A percentile compares a stretch with the other conserved stretches of the same genome.
Evolutionary conservation across 2,888 invertebrate species (phyloP).

Genomic region (Nephrotoma guestfalica): DNA sequence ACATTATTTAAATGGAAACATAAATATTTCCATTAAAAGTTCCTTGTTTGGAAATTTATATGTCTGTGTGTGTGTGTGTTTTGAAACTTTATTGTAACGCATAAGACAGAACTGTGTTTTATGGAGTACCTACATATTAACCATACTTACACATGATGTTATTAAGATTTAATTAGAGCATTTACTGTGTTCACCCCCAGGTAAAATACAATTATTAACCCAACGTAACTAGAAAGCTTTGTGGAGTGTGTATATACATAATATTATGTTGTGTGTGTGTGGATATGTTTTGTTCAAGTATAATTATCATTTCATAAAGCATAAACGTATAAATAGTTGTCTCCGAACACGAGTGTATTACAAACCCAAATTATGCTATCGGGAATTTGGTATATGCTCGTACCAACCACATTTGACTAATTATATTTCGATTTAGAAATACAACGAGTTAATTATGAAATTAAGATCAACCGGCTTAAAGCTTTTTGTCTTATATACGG

Average conservation of each 20-base stretch:
- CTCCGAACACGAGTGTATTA: not conserved
- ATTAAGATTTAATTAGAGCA: not conserved
- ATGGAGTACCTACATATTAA: not conserved
- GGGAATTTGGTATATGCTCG: not conserved
- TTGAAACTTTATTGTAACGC: not conserved
- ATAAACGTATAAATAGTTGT: not conserved
- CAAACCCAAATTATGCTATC: not conserved
- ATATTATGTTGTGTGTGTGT: no score
- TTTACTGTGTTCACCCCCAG: not conserved
- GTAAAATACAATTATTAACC: not conserved
- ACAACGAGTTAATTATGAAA: no score
- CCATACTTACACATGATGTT: not conserved
- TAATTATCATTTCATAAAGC: not conserved
- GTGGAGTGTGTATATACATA: not conserved
- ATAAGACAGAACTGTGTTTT: not conserved
- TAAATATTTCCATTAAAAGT: not conserved
- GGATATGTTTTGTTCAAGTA: not conserved
- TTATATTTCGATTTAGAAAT: no score
- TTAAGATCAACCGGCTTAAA: no score
- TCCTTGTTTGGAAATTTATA: not conserved
- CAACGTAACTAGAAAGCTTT: not conserved
- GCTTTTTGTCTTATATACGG: no score
- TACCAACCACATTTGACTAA: no score
- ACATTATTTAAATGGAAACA: not conserved
- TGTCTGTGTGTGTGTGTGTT: not conserved